Conservation (phyloP, 2,113 vertebrate species). For the Sciurus niger region DNA sequence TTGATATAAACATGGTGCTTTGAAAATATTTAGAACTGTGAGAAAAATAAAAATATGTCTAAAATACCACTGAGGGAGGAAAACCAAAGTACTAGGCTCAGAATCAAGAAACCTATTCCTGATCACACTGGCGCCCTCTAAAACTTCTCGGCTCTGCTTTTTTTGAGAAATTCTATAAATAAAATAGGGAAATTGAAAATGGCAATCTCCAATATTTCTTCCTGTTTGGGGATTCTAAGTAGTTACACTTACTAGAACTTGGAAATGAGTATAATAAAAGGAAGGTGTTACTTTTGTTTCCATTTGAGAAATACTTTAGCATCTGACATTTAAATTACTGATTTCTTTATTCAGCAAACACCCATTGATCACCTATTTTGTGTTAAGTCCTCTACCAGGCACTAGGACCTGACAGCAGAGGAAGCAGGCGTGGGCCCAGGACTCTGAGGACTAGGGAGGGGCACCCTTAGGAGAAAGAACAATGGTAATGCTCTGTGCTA, state of each 20-base stretch:
- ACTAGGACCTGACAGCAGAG: not conserved
- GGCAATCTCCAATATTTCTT: not conserved
- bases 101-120: not conserved
- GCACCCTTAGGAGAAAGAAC: not conserved
- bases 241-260: conserved; percentile 39
- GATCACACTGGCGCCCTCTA: not conserved
- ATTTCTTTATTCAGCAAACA: conserved; percentile 27
- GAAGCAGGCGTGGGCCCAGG: not conserved
- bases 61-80: not conserved
- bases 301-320: conserved; percentile 37
- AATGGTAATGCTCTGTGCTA: no score
- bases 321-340: conserved; percentile 15
- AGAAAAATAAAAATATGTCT: not conserved
- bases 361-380: not conserved
- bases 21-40: not conserved
- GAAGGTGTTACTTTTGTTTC: conserved; percentile 58
- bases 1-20: not conserved
- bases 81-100: not conserved
- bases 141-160: not conserved
- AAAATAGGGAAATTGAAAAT: conserved; percentile 13
- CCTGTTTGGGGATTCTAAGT: not conserved
- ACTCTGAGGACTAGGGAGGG: not conserved
- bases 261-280: conserved; percentile 17
- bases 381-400: not conserved
- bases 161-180: conserved; percentile 20